phyloP scores from a whole-genome alignment of 2,888 invertebrate species.

The Syrphus vitripennis region DNA sequence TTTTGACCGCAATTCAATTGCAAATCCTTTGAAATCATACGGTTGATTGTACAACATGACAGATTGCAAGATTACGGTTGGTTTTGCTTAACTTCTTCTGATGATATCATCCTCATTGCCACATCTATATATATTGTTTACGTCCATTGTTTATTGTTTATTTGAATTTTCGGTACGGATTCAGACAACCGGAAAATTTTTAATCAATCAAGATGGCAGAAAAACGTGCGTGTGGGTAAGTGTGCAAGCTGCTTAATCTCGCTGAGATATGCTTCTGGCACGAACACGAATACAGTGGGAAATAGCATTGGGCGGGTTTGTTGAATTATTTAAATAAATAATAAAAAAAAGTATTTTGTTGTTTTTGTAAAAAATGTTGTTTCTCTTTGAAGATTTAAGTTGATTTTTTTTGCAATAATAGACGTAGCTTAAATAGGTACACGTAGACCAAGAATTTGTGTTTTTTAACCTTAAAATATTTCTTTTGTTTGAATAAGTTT shows the following conservation, averaged over 20 bases:
- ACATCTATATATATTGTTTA: not conserved
- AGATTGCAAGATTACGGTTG: slow-evolving; percentile 59
- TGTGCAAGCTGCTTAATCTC: slow-evolving; percentile 12
- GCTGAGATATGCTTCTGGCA: slow-evolving; percentile 3
- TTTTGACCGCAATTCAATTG: slow-evolving; percentile 55
- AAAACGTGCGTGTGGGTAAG: slow-evolving; percentile 35
- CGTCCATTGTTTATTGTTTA: slow-evolving; percentile 16
- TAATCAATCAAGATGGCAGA: slow-evolving; percentile 65
- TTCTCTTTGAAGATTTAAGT: not conserved
- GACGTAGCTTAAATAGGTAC: too few species aligned
- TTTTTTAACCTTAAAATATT: too few species aligned
- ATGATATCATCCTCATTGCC: slow-evolving; percentile 24
- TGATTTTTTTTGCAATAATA: too few species aligned
- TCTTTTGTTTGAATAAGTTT: too few species aligned
- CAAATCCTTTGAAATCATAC: slow-evolving; percentile 56
- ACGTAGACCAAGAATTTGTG: too few species aligned
- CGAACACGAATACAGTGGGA: slow-evolving; percentile 5
- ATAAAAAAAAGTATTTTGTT: not conserved
- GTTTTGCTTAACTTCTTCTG: not conserved
- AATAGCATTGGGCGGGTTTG: not conserved
- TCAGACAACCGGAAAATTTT: slow-evolving; percentile 57
- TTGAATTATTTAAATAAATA: slow-evolving; percentile 6
- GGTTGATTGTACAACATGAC: slow-evolving; percentile 59
- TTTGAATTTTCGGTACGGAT: slow-evolving; percentile 43
- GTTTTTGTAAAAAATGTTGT: not conserved